These are phyloP conservation scores for Rana temporaria DNA, from an alignment of 2,113 vertebrate species.

Conservation along the genomic window DNA sequence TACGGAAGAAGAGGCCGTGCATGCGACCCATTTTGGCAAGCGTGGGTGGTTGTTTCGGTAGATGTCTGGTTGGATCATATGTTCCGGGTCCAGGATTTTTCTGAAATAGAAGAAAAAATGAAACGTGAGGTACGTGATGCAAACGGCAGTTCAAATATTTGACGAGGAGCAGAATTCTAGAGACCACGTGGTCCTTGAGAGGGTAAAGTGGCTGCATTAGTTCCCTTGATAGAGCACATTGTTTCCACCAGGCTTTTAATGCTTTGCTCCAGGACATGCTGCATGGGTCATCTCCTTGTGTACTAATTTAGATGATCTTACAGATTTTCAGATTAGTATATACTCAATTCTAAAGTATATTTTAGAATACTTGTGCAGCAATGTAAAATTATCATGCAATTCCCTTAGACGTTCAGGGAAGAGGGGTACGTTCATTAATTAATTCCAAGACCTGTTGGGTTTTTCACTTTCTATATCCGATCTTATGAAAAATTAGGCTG, in stretches of 20 bases:
- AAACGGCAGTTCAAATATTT: background rate
- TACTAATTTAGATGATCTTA: background rate
- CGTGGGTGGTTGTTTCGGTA: conserved; percentile 61
- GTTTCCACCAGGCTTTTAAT: conserved; percentile 1
- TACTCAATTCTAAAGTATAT: background rate
- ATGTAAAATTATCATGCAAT: background rate
- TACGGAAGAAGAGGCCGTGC: conserved; percentile 71
- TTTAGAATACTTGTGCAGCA: background rate
- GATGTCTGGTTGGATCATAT: conserved; percentile 64
- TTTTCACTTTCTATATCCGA: no score
- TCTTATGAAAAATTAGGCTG: no score
- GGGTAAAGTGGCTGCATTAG: conserved; percentile 14
- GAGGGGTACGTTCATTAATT: no score
- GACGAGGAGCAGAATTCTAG: conserved; percentile 12
- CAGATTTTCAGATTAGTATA: background rate
- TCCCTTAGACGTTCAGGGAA: background rate
- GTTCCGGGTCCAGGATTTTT: conserved; percentile 75
- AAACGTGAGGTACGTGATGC: conserved; percentile 34
- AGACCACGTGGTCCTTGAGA: background rate
- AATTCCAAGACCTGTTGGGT: no score
- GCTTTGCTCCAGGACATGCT: background rate
- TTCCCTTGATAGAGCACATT: conserved; percentile 18
- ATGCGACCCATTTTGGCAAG: conserved; percentile 63
- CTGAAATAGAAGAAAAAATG: conserved; percentile 62
- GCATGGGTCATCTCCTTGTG: background rate